Conservation (phyloP, 1,140 invertebrate species). For the Vollenhovia emeryi region DNA sequence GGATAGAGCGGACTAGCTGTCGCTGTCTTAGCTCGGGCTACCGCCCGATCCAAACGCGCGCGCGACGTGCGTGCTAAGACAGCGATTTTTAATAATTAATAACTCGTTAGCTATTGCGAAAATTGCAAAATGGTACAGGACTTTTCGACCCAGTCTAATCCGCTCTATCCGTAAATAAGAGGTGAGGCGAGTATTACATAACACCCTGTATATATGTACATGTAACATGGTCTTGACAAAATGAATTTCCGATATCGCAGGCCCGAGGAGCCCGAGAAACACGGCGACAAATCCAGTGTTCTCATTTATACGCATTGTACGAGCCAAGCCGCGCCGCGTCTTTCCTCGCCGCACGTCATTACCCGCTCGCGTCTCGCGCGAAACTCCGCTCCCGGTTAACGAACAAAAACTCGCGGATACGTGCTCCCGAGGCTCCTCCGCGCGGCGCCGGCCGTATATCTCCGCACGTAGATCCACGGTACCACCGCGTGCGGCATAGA, state of each 20-base stretch:
- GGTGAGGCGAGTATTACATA: too few relatives aligned
- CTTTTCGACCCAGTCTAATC: too few relatives aligned
- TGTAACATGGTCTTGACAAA: too few relatives aligned
- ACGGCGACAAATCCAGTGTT: neutral
- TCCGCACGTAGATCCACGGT: conserved; percentile 1
- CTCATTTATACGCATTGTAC: conserved; percentile 24
- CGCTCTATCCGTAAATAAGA: too few relatives aligned
- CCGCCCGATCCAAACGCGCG: too few relatives aligned
- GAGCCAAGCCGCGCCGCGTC: neutral
- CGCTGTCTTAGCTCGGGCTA: too few relatives aligned
- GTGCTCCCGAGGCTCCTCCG: conserved; percentile 6
- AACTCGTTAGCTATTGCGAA: too few relatives aligned
- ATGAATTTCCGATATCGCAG: conserved; percentile 20
- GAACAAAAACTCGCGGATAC: conserved; percentile 53
- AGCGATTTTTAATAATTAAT: too few relatives aligned
- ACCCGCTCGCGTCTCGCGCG: neutral
- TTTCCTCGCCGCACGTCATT: conserved; percentile 8
- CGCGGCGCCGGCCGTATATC: neutral
- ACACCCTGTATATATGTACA: too few relatives aligned
- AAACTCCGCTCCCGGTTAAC: conserved; percentile 26
- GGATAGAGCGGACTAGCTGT: too few relatives aligned
- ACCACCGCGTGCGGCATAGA: neutral
- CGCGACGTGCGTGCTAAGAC: too few relatives aligned
- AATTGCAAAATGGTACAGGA: too few relatives aligned
- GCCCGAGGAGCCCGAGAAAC: neutral